Evolutionary conservation across 2,113 vertebrate genomes (phyloP).

Genomic region (Oreocharis arfaki): DNA sequence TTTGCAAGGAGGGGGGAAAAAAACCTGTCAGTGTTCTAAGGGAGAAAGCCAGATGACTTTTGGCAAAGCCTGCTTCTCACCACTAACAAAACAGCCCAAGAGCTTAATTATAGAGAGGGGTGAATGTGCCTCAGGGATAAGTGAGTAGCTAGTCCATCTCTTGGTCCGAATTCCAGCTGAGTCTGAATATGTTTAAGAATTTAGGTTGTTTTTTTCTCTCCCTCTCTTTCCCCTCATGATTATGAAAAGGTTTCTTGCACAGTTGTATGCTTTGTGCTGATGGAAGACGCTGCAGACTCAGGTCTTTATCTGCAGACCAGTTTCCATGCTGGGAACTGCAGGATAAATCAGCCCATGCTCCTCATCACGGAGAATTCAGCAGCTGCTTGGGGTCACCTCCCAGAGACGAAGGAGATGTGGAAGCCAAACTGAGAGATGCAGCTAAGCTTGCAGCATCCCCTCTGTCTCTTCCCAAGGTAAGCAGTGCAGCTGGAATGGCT

Average conservation of each 20-base stretch:
- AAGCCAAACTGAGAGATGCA: neutral
- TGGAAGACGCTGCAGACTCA: neutral
- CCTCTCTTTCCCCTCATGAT: neutral
- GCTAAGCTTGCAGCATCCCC: neutral
- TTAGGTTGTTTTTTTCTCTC: neutral
- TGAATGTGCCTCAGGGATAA: slow-evolving; percentile 70
- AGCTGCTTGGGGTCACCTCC: neutral
- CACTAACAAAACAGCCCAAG: slow-evolving; percentile 72
- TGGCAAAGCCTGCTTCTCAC: slow-evolving; percentile 71
- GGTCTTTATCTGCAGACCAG: neutral
- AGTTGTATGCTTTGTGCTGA: neutral
- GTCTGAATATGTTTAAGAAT: slow-evolving; percentile 62
- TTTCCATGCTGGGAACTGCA: neutral
- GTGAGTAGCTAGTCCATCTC: slow-evolving; percentile 68
- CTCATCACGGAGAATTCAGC: neutral
- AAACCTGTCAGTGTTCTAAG: slow-evolving; percentile 69
- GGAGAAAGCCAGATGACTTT: slow-evolving; percentile 73
- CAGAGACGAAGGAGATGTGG: neutral
- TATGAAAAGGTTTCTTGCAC: neutral
- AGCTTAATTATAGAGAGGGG: slow-evolving; percentile 75
- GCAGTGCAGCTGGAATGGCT: neutral
- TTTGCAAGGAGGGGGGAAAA: slow-evolving; percentile 59
- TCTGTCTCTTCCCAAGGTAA: neutral
- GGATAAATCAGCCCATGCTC: neutral
- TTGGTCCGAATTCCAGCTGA: slow-evolving; percentile 67